Base-by-base conservation (phyloP, 2,797 vertebrate species). In the Pygocentrus nattereri region DNA sequence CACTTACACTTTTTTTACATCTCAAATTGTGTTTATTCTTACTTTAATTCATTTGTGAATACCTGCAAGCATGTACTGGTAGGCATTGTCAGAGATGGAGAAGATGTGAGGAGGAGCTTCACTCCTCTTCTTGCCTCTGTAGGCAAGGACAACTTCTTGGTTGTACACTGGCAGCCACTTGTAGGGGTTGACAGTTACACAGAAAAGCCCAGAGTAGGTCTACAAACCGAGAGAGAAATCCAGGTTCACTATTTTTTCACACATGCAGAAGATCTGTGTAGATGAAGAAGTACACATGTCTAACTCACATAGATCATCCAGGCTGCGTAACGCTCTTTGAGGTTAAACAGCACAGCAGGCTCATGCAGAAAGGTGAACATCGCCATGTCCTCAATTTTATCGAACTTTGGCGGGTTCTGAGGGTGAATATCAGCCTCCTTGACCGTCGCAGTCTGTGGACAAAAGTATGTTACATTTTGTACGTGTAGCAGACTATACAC, bases 331-430 rank as follows among this genome's bases (percentile, higher is more conserved):
- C 93, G 92, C 34, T 95, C 95, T 89, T 96, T 96, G 86, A 95
- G 94, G 90, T 96, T 96, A 91, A 93, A 95, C 61, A 96, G 91
- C 73, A 96, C 92, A 0, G 94, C 95, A 0, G 96, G 96, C 80
- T 97, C 96, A 0, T 97, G 95, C 73, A 97, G 92, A 87, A 96
- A 96, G 88, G 95, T 96, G 88, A 96, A 90, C 95, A 96, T 96
- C 59, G 96, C 96, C 96, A 97, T 97, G 93, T 97, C 96, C 87
- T 97, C 96, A 15, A 97, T 96, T 93, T 96, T 97, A 93, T 97
- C 96, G 6, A 96, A n/a, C n/a, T n/a, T n/a, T n/a, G n/a, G n/a
- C n/a, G n/a, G n/a, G n/a, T n/a, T n/a, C 87, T 96, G 95, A 86
- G 96, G 96, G 85, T 96, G 93, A 8, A 96, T 67, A 25, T 94